Base-by-base conservation (phyloP, 2,888 invertebrate species). In the Euplexia lucipara region DNA sequence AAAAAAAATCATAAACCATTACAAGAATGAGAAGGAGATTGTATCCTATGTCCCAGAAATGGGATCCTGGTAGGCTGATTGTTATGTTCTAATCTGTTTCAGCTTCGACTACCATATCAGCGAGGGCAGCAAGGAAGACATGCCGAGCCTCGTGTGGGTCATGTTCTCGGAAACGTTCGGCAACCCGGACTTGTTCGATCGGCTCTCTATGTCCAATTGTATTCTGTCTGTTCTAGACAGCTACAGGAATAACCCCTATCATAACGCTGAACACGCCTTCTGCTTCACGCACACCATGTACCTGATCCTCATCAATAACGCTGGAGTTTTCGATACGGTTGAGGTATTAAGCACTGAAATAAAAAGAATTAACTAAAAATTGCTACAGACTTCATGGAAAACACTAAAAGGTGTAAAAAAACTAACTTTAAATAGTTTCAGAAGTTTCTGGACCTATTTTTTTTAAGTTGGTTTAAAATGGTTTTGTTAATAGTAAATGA, bases 181-280 rank as follows among this genome's bases (percentile, higher is more conserved):
- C 0, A 90, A 90, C 16, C 78, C 88, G 0, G 88, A n/a, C 9
- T 0, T 90, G 54, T 90, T 96, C 59, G 91, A 96, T 12, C 74
- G 91, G 8, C 67, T 76, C 0, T 78, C 77, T 2, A 75, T 96
- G 20, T 93, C 93, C 0, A 91, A 94, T 79, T 96, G 96, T 80
- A 88, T 95, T 0, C 86, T 96, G 12, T 94, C 96, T 0, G 89
- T 96, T 1, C 85, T 95, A 1, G 67, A 81, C 16, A 90, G 91
- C 66, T 96, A 96, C 78, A 88, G 96, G 3, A 75, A 90, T 41
- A 96, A 96, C 75, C 95, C 96, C 0, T 97, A 96, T 79, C 96
- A 97, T 78, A 96, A 96, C 84, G 96, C 96, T 1, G 96, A 96
- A 56, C 97, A 97, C 75, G 96, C 96, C 0, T 96, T 96, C 85